phyloP scores from a whole-genome alignment of 1,140 invertebrate species.

The Zaprionus ghesquierei region DNA sequence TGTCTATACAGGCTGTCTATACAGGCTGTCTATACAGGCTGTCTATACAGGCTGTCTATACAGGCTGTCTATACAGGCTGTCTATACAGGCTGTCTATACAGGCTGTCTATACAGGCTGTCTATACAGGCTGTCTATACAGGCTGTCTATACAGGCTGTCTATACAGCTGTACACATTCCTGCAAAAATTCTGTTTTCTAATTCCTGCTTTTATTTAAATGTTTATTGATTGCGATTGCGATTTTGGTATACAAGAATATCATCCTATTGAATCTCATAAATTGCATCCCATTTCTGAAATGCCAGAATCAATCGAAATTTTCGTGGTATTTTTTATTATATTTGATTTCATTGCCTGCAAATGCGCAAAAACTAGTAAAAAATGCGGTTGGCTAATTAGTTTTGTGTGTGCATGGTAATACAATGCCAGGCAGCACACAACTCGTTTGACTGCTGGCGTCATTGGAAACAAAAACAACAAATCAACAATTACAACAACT shows the following conservation, averaged over 20 bases:
- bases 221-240: not conserved
- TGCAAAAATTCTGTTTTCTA: too few relatives aligned
- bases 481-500: constrained; percentile 1
- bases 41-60: too few relatives aligned
- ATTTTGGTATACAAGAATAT: not conserved
- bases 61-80: too few relatives aligned
- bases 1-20: too few relatives aligned
- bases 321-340: constrained; percentile 16
- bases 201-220: not conserved
- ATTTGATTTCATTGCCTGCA: constrained; percentile 30
- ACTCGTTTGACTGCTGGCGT: constrained; percentile 54
- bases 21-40: too few relatives aligned
- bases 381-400: constrained; percentile 64
- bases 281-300: not conserved
- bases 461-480: constrained; percentile 56
- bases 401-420: constrained; percentile 19
- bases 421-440: constrained; percentile 6
- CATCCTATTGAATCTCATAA: not conserved
- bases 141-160: too few relatives aligned
- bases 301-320: not conserved
- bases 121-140: too few relatives aligned
- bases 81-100: too few relatives aligned
- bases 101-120: too few relatives aligned
- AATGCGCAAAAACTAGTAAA: constrained; percentile 2
- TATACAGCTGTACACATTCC: too few relatives aligned